These are phyloP conservation scores for Mystacides longicornis DNA, from an alignment of 2,888 invertebrate genomes.

Conservation along the genomic window DNA sequence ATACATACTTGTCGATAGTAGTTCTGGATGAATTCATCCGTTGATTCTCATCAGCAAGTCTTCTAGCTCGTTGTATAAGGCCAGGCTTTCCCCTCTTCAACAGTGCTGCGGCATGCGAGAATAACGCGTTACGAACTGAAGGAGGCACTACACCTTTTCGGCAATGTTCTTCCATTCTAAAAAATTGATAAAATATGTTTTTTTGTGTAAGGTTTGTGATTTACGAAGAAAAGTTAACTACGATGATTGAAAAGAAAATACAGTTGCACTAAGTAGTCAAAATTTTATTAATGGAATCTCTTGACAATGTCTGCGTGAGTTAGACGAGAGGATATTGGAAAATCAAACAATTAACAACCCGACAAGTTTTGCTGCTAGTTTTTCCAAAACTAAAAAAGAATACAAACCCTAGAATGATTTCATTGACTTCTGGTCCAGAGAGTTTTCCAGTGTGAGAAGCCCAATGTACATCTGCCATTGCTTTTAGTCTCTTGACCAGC, in stretches of 20 bases:
- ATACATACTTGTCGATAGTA: constrained; percentile 13
- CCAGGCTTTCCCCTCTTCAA: constrained; percentile 30
- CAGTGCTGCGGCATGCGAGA: constrained; percentile 32
- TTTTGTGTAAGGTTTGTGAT: no score
- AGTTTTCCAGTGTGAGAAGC: constrained; percentile 23
- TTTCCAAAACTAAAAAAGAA: no score
- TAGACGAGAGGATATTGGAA: not conserved
- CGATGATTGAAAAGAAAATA: no score
- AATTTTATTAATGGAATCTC: not conserved
- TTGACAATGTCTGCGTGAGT: no score
- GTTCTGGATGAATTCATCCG: constrained; percentile 7
- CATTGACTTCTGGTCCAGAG: constrained; percentile 23
- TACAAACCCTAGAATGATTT: constrained; percentile 23
- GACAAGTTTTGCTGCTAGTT: not conserved
- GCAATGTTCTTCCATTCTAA: constrained; percentile 33
- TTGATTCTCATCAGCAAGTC: constrained; percentile 15
- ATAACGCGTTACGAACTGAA: constrained; percentile 29
- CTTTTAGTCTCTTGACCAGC: constrained; percentile 13
- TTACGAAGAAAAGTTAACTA: no score
- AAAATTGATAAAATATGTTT: not conserved
- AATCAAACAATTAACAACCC: not conserved
- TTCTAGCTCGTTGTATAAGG: constrained; percentile 29
- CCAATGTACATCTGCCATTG: constrained; percentile 21
- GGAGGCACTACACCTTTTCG: constrained; percentile 20
- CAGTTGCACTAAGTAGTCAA: not conserved